Percentiles rank a stretch among this genome's conserved stretches.
These are phyloP conservation scores for Dryobota labecula DNA, from an alignment of 2,888 invertebrate species.

Conservation along the genomic window DNA sequence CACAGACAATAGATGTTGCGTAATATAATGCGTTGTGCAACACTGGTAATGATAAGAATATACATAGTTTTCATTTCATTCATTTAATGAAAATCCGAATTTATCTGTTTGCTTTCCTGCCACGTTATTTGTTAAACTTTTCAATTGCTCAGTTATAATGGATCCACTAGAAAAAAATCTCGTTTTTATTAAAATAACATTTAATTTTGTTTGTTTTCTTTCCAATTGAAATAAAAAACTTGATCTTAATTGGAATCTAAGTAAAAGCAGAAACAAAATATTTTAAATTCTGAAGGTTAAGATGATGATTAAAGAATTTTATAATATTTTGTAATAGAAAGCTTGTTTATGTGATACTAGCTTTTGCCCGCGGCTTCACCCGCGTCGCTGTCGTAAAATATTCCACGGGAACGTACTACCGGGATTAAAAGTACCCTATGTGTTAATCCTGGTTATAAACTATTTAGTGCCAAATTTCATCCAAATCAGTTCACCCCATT, in stretches of 20 bases:
- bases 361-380: too few relatives aligned
- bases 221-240: constrained; percentile 2
- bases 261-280: not conserved
- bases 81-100: not conserved
- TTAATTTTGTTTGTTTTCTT: not conserved
- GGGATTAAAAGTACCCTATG: too few relatives aligned
- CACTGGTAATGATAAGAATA: too few relatives aligned
- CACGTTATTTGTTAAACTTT: not conserved
- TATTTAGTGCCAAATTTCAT: not conserved
- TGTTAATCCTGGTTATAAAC: not conserved
- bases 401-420: too few relatives aligned
- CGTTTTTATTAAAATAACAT: not conserved
- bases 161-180: not conserved
- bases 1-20: too few relatives aligned
- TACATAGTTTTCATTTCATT: too few relatives aligned
- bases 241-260: not conserved
- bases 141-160: not conserved
- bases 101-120: not conserved
- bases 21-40: too few relatives aligned
- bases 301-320: not conserved
- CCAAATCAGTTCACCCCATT: not conserved
- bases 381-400: too few relatives aligned
- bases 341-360: not conserved
- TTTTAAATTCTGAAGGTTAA: not conserved
- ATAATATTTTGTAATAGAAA: not conserved